These are phyloP conservation scores for Streptopelia turtur DNA, from an alignment of 2,797 vertebrate species.

Conservation along the genomic window DNA sequence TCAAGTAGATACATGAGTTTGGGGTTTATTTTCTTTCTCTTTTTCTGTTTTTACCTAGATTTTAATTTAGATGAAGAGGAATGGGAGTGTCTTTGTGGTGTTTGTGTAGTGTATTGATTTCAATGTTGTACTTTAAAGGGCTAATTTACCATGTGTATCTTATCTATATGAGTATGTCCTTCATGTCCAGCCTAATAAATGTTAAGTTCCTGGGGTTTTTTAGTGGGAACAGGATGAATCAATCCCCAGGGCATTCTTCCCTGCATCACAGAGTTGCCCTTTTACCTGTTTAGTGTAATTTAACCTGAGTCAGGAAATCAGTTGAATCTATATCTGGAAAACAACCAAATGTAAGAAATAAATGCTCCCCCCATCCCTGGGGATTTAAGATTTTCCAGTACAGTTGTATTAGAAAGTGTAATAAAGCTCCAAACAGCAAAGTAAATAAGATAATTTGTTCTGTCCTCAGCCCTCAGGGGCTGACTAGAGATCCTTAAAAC, in stretches of 20 bases:
- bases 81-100: slow-evolving; percentile 50
- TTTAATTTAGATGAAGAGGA: slow-evolving; percentile 69
- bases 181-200: slow-evolving; percentile 69
- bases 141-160: slow-evolving; percentile 61
- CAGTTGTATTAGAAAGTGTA: background rate
- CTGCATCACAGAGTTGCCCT: background rate
- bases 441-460: background rate
- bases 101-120: slow-evolving; percentile 55
- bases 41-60: slow-evolving; percentile 39
- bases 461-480: background rate
- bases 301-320: slow-evolving; percentile 46
- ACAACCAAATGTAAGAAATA: background rate
- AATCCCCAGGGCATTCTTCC: slow-evolving; percentile 21
- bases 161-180: slow-evolving; percentile 66
- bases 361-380: background rate
- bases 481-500: background rate
- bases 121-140: slow-evolving; percentile 51
- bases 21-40: background rate
- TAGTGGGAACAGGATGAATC: background rate
- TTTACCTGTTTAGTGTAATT: slow-evolving; percentile 44
- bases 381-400: background rate
- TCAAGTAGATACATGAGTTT: slow-evolving; percentile 19
- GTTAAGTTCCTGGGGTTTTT: slow-evolving; percentile 35
- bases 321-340: background rate
- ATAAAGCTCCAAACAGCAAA: background rate